Percentiles rank a stretch among this genome's conserved stretches.
These are phyloP conservation scores for Drosophila malerkotliana DNA, from an alignment of 1,140 invertebrate species.

Conservation along the genomic window DNA sequence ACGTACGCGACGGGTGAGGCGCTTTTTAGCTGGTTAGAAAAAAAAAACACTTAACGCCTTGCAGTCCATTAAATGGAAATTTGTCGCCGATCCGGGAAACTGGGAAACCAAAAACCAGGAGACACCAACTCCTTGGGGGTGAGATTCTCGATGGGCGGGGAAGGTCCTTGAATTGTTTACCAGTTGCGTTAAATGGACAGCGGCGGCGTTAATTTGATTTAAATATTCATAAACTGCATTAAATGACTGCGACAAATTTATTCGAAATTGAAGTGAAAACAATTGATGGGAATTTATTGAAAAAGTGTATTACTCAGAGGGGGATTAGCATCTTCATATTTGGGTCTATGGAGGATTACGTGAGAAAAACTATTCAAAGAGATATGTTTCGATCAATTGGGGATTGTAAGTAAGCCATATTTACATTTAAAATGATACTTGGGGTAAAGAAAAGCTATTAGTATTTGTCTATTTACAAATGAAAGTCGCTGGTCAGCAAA, in stretches of 20 bases:
- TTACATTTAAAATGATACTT: too few species aligned
- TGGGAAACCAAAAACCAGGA: constrained; percentile 17
- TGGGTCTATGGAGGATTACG: neutral
- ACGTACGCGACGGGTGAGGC: neutral
- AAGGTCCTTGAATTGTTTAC: constrained; percentile 55
- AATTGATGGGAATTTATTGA: constrained; percentile 19
- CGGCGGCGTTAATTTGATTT: constrained; percentile 71
- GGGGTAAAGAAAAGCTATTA: too few species aligned
- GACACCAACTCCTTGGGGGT: constrained; percentile 3
- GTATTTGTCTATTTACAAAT: too few species aligned
- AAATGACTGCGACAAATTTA: constrained; percentile 70
- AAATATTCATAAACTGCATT: constrained; percentile 81
- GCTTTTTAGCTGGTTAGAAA: constrained; percentile 66
- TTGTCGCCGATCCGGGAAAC: constrained; percentile 53
- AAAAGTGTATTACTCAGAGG: neutral
- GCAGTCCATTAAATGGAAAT: constrained; percentile 77
- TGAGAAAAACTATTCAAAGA: neutral
- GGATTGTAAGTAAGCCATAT: too few species aligned
- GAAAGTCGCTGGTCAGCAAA: too few species aligned
- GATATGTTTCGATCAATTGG: too few species aligned
- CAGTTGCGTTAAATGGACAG: constrained; percentile 50
- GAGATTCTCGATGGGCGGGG: neutral
- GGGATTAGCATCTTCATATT: neutral
- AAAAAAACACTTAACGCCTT: constrained; percentile 71
- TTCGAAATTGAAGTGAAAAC: constrained; percentile 35